Evolutionary conservation across 2,797 vertebrate genomes (phyloP).

Genomic region (Crypturellus tataupa): DNA sequence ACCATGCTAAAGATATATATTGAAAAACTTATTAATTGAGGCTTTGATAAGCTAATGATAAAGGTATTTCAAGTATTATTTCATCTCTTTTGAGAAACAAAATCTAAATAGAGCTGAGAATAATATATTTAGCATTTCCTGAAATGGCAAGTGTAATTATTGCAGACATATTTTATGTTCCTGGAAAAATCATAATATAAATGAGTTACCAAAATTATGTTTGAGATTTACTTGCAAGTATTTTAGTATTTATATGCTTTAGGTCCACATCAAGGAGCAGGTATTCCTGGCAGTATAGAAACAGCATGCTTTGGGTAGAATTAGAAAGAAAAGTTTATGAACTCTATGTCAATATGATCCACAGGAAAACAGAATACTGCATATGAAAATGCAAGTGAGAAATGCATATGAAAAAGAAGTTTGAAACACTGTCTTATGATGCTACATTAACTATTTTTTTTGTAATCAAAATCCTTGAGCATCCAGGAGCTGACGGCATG

Average conservation of each 20-base stretch:
- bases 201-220: background rate
- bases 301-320: background rate
- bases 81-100: conserved; percentile 5
- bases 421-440: conserved; percentile 15
- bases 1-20: too few relatives aligned
- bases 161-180: background rate
- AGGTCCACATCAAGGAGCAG: background rate
- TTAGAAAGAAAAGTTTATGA: background rate
- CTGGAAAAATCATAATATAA: background rate
- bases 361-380: background rate
- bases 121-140: background rate
- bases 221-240: background rate
- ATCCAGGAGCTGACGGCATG: background rate
- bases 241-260: background rate
- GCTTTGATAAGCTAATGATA: too few relatives aligned
- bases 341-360: background rate
- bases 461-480: conserved; percentile 8
- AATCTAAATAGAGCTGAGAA: background rate
- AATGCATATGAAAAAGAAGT: background rate
- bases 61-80: background rate
- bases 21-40: too few relatives aligned
- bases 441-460: conserved; percentile 38
- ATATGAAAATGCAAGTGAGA: too few relatives aligned
- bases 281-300: background rate
- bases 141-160: background rate